Percentiles rank a stretch among this genome's conserved stretches.
phyloP scores from a whole-genome alignment of 64 coral and sea anemone species.

The Orbicella faveolata region DNA sequence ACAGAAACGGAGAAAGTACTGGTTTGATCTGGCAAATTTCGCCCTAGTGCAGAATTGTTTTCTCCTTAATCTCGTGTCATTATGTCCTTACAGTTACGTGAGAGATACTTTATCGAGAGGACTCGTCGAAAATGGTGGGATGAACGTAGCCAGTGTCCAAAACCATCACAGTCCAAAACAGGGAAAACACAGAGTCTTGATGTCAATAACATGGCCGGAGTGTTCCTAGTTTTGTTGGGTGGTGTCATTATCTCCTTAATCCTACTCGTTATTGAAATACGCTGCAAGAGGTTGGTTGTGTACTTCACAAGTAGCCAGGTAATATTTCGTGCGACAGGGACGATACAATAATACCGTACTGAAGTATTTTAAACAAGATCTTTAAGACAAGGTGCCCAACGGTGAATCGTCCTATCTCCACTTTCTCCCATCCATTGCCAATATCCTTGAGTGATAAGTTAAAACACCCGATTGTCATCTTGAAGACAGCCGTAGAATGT shows the following conservation, averaged over 20 bases:
- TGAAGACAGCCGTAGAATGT: too few species aligned
- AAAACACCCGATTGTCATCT: too few species aligned
- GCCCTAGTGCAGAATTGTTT: neutral
- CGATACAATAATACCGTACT: too few species aligned
- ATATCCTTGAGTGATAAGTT: too few species aligned
- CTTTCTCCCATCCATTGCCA: too few species aligned
- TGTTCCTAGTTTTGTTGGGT: conserved; percentile 80
- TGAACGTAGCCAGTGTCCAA: conserved; percentile 62
- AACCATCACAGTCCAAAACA: neutral
- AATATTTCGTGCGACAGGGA: neutral
- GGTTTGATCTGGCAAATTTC: too few species aligned
- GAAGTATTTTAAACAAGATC: too few species aligned
- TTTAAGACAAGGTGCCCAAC: too few species aligned
- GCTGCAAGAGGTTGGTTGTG: conserved; percentile 66
- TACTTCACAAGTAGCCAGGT: conserved; percentile 73
- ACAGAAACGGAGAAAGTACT: too few species aligned
- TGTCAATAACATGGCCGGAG: conserved; percentile 80
- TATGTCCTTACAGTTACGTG: conserved; percentile 56
- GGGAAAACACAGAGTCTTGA: conserved; percentile 58
- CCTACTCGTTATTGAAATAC: conserved; percentile 69
- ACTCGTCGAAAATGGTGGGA: conserved; percentile 84
- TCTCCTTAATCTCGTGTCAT: neutral
- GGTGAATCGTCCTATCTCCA: too few species aligned
- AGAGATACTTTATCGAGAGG: conserved; percentile 72
- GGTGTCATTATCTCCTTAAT: conserved; percentile 67